A percentile compares a stretch with the other conserved stretches of the same genome.
phyloP scores from a whole-genome alignment of 2,888 invertebrate genomes.

The Eulithis prunata region DNA sequence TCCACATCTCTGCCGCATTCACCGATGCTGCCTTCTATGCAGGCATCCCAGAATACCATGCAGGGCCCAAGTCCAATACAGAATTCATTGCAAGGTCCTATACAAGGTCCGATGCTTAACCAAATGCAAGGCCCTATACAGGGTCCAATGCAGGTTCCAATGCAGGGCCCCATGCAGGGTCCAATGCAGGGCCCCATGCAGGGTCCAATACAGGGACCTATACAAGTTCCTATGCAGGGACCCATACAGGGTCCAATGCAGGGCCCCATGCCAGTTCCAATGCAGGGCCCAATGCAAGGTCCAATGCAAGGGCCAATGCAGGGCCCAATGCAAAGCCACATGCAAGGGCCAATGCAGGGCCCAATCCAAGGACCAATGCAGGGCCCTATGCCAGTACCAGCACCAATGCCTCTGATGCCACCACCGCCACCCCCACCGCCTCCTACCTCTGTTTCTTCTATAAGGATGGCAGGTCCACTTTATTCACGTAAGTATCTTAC shows the following conservation, averaged over 20 bases:
- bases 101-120: background rate
- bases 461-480: constrained; percentile 14
- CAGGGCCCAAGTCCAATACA: constrained; percentile 5
- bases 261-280: constrained; percentile 28
- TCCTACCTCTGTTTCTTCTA: constrained; percentile 10
- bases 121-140: constrained; percentile 16
- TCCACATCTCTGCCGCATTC: background rate
- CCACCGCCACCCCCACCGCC: constrained; percentile 36
- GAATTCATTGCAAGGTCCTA: constrained; percentile 5
- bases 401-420: constrained; percentile 38
- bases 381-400: constrained; percentile 29
- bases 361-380: constrained; percentile 13
- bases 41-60: background rate
- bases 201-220: constrained; percentile 10
- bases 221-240: background rate
- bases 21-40: background rate
- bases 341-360: constrained; percentile 1
- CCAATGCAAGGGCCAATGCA: constrained; percentile 35
- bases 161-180: background rate
- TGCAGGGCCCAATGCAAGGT: constrained; percentile 38
- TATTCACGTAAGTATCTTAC: constrained; percentile 29
- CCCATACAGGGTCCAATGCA: constrained; percentile 1
- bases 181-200: constrained; percentile 6
- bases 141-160: constrained; percentile 33
- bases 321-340: constrained; percentile 1